These are phyloP conservation scores for Salvelinus namaycush DNA, from an alignment of 2,113 vertebrate species.

Conservation along the genomic window DNA sequence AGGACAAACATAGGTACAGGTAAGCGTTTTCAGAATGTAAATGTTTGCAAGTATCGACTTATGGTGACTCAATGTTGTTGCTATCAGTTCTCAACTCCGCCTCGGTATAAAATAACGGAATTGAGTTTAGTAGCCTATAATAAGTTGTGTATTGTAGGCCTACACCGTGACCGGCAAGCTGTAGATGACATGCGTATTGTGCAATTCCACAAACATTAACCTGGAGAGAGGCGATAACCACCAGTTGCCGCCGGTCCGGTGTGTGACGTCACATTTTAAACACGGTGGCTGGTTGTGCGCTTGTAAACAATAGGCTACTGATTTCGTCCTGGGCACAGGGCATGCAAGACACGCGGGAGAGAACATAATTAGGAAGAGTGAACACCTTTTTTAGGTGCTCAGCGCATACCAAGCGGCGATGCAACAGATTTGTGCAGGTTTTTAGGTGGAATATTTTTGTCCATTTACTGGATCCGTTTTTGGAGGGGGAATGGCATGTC, in stretches of 20 bases:
- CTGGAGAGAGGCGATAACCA: not conserved
- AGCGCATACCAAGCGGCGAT: not conserved
- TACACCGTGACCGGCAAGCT: too few relatives aligned
- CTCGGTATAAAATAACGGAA: not conserved
- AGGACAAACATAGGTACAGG: too few relatives aligned
- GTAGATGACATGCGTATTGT: too few relatives aligned
- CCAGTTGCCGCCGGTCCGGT: not conserved
- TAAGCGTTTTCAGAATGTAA: too few relatives aligned
- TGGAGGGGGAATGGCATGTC: constrained; percentile 67
- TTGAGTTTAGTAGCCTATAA: not conserved
- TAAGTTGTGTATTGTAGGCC: not conserved
- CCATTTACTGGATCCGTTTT: not conserved
- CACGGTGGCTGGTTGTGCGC: constrained; percentile 19
- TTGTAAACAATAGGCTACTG: constrained; percentile 36
- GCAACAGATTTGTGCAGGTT: constrained; percentile 18
- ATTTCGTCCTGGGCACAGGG: too few relatives aligned
- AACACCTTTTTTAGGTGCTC: not conserved
- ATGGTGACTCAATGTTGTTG: too few relatives aligned
- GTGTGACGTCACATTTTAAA: constrained; percentile 33
- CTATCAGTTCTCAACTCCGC: too few relatives aligned
- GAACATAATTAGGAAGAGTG: not conserved
- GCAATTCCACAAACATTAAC: too few relatives aligned
- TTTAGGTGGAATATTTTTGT: not conserved
- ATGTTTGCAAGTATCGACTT: too few relatives aligned
- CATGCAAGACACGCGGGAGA: not conserved